These are phyloP conservation scores for Sisyra terminalis DNA, from an alignment of 2,888 invertebrate genomes.

Conservation along the genomic window DNA sequence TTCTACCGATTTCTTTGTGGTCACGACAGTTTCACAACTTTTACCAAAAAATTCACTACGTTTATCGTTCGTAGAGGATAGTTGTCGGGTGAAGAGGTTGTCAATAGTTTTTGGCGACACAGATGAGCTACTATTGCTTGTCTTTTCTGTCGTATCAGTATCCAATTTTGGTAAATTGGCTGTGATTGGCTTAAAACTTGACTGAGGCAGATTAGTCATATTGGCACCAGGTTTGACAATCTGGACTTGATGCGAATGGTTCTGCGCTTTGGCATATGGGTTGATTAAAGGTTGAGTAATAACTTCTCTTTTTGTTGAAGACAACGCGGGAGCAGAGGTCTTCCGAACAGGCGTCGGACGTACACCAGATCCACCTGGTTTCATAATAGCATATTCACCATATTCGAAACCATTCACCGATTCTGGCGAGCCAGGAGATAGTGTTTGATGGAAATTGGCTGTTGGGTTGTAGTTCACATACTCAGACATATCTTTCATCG, in stretches of 20 bases:
- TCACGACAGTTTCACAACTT: constrained; percentile 2
- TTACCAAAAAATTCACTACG: constrained; percentile 6
- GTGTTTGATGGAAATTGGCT: constrained; percentile 11
- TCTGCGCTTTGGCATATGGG: constrained; percentile 7
- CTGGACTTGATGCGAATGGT: constrained; percentile 8
- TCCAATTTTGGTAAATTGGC: constrained; percentile 12
- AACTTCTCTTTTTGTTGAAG: background rate
- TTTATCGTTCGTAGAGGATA: constrained; percentile 9
- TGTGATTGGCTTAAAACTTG: constrained; percentile 9
- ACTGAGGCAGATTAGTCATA: constrained; percentile 9
- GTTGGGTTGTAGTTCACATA: constrained; percentile 24
- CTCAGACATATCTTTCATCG: constrained; percentile 14
- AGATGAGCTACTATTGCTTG: constrained; percentile 7
- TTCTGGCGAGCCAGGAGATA: constrained; percentile 9
- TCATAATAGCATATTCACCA: constrained; percentile 35
- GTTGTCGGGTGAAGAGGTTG: constrained; percentile 14
- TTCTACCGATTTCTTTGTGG: background rate
- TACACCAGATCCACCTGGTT: constrained; percentile 15
- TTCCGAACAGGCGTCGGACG: constrained; percentile 7
- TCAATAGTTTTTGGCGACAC: constrained; percentile 16
- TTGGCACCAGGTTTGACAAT: constrained; percentile 16
- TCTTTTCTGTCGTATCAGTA: constrained; percentile 10
- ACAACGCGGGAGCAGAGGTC: constrained; percentile 7
- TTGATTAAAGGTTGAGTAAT: constrained; percentile 4
- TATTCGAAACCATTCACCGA: constrained; percentile 8